phyloP scores from a whole-genome alignment of 2,888 invertebrate species.

The Chloroclystis v-ata region DNA sequence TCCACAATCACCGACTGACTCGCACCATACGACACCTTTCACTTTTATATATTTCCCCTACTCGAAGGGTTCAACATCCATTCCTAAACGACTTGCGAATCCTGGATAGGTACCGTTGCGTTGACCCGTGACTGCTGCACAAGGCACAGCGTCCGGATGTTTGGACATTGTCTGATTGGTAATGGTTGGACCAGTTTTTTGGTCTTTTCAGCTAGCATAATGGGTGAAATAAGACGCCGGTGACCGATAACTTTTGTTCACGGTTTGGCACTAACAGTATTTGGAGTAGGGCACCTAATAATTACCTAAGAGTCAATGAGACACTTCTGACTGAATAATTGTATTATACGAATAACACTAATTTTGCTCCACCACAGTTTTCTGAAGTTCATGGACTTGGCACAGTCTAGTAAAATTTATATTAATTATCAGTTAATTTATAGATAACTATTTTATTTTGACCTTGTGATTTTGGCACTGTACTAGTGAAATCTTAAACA shows the following conservation, averaged over 20 bases:
- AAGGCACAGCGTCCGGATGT: conserved; percentile 33
- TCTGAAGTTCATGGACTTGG: too few relatives aligned
- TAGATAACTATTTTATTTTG: too few relatives aligned
- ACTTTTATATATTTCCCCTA: conserved; percentile 69
- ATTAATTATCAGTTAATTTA: too few relatives aligned
- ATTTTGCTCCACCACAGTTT: too few relatives aligned
- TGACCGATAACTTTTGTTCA: not conserved
- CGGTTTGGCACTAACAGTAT: not conserved
- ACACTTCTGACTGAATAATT: too few relatives aligned
- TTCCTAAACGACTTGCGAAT: conserved; percentile 40
- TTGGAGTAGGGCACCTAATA: too few relatives aligned
- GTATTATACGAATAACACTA: too few relatives aligned
- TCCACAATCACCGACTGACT: conserved; percentile 60
- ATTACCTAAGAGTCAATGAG: too few relatives aligned
- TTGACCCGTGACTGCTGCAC: conserved; percentile 45
- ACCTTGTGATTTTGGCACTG: too few relatives aligned
- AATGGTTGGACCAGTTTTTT: conserved; percentile 34
- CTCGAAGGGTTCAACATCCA: conserved; percentile 45
- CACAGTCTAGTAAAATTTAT: too few relatives aligned
- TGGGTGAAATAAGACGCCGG: too few relatives aligned
- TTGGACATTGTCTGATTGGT: conserved; percentile 34
- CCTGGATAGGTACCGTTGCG: conserved; percentile 48
- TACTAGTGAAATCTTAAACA: too few relatives aligned
- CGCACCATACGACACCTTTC: conserved; percentile 54
- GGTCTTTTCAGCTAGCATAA: conserved; percentile 2